These are phyloP conservation scores for Nemopilema nomurai DNA, from an alignment of 30 jellyfish, hydroid and myxozoan genomes.

Conservation along the genomic window DNA sequence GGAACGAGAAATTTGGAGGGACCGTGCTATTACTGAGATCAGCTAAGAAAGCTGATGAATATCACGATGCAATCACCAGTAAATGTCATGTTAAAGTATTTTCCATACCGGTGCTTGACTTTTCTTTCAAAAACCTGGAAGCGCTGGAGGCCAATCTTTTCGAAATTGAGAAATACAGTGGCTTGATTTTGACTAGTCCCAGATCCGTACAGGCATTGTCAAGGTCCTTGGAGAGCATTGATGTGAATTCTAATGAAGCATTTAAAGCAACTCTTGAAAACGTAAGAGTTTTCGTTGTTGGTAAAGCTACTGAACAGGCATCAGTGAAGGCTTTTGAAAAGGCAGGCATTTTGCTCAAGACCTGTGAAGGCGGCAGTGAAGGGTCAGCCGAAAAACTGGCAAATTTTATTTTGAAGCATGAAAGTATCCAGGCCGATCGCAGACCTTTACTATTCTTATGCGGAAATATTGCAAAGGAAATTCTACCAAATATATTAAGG, in stretches of 20 bases:
- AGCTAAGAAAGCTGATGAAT: constrained; percentile 24
- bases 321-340: constrained; percentile 19
- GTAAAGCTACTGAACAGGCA: constrained; percentile 65
- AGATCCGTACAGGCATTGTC: constrained; percentile 83
- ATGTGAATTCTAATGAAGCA: neutral
- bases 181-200: constrained; percentile 84
- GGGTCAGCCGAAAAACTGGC: constrained; percentile 94
- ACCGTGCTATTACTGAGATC: constrained; percentile 39
- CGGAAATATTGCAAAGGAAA: constrained; percentile 87
- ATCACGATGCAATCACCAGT: constrained; percentile 9
- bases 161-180: constrained; percentile 34
- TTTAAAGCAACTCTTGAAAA: neutral
- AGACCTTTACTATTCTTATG: constrained; percentile 74
- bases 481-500: constrained; percentile 47
- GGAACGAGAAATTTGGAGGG: neutral
- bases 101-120: constrained; percentile 80
- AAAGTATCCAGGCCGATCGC: neutral
- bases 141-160: constrained; percentile 10
- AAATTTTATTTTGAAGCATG: constrained; percentile 32
- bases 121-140: constrained; percentile 32
- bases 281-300: constrained; percentile 75
- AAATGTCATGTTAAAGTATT: constrained; percentile 7
- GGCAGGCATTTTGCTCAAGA: constrained; percentile 18
- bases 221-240: constrained; percentile 6
- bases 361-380: constrained; percentile 51